These are phyloP conservation scores for Sminthopsis crassicaudata DNA, from an alignment of 2,113 vertebrate species.

Conservation along the genomic window DNA sequence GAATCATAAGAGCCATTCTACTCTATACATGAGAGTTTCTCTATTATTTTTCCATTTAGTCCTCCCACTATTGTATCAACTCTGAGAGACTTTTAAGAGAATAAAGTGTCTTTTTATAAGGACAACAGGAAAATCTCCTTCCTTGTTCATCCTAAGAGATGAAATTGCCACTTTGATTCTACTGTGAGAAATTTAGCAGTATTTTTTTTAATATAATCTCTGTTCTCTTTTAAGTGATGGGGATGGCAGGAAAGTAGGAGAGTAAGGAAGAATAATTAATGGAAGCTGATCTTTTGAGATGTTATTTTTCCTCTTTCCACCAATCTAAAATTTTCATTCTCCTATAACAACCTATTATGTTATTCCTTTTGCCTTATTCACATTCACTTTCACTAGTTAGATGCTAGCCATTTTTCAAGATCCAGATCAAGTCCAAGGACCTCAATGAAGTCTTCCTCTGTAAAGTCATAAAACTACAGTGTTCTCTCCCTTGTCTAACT, in stretches of 20 bases:
- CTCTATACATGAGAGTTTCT: not conserved
- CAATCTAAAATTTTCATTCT: not conserved
- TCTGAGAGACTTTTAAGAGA: not conserved
- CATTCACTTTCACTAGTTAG: not conserved
- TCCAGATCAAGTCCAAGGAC: not conserved
- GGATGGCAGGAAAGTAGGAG: too few species aligned
- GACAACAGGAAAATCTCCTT: not conserved
- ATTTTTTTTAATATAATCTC: not conserved
- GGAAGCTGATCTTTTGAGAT: not conserved
- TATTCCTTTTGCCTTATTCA: not conserved
- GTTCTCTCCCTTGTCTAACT: not conserved
- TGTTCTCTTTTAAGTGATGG: not conserved
- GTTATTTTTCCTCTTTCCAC: not conserved
- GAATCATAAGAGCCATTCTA: not conserved
- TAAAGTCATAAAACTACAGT: not conserved
- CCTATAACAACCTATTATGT: not conserved
- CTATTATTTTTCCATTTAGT: not conserved
- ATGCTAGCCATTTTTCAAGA: not conserved
- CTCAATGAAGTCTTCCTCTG: not conserved
- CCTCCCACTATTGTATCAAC: not conserved
- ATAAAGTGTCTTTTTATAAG: not conserved
- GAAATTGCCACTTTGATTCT: not conserved
- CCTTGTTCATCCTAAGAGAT: not conserved
- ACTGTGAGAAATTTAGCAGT: not conserved
- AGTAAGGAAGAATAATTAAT: not conserved